phyloP scores from a whole-genome alignment of 1,140 invertebrate species.

The Plectrocnemia conspersa region DNA sequence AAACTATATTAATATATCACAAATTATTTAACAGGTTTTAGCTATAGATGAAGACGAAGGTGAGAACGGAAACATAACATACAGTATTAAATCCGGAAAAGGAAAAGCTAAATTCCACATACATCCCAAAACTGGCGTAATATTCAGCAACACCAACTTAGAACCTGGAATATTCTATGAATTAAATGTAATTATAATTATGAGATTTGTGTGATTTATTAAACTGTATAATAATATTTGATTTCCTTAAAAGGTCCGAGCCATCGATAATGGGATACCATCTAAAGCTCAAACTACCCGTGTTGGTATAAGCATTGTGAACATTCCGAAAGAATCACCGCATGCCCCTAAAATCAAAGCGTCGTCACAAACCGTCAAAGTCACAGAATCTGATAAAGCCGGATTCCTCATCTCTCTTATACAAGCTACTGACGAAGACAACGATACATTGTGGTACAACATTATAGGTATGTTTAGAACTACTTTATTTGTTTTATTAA shows the following conservation, averaged over 20 bases:
- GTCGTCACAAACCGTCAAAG: conserved; percentile 60
- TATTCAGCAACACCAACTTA: conserved; percentile 51
- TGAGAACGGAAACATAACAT: conserved; percentile 73
- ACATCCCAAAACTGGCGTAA: conserved; percentile 72
- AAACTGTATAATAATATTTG: background rate
- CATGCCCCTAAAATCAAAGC: conserved; percentile 62
- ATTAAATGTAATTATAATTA: conserved; percentile 56
- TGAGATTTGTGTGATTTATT: background rate
- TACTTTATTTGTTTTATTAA: conserved; percentile 7
- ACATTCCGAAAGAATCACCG: conserved; percentile 54
- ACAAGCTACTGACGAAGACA: conserved; percentile 77
- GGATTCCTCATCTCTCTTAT: conserved; percentile 78
- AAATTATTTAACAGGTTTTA: too few relatives aligned
- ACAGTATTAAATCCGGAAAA: conserved; percentile 72
- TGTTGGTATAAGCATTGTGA: conserved; percentile 64
- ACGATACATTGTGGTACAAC: conserved; percentile 82
- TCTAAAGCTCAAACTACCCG: conserved; percentile 64
- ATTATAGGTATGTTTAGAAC: conserved; percentile 79
- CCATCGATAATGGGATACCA: conserved; percentile 70
- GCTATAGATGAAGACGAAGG: conserved; percentile 81
- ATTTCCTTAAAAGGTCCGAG: conserved; percentile 61
- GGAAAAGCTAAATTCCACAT: conserved; percentile 73
- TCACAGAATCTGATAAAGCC: conserved; percentile 79
- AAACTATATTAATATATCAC: too few relatives aligned
- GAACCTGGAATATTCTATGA: conserved; percentile 73